Evolutionary conservation across 2,797 vertebrate genomes (phyloP).

Genomic region (Hapalemur alaotrensis): DNA sequence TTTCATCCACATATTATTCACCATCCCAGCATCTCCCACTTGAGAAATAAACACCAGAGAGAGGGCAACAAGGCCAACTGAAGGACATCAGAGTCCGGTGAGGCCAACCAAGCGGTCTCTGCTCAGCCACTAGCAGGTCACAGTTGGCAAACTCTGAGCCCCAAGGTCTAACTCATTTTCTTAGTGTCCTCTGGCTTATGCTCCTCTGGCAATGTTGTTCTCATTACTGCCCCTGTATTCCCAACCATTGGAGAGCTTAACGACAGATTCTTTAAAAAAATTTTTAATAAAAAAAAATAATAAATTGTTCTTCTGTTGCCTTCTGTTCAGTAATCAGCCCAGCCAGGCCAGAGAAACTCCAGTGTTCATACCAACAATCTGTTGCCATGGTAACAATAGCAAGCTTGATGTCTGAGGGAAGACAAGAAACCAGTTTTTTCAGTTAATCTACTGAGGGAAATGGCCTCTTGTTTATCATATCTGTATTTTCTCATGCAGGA

Average conservation of each 20-base stretch:
- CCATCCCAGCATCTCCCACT: neutral
- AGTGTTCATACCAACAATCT: neutral
- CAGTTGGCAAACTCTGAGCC: neutral
- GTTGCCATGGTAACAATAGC: conserved; percentile 42
- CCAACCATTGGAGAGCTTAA: neutral
- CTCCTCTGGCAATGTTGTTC: neutral
- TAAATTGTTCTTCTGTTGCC: neutral
- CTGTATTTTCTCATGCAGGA: neutral
- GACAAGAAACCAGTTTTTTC: neutral
- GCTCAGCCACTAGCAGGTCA: neutral
- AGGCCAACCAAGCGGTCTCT: neutral
- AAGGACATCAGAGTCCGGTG: neutral
- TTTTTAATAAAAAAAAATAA: neutral
- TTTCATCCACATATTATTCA: neutral
- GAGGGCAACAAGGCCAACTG: neutral
- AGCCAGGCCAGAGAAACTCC: conserved; percentile 15
- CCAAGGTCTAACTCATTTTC: neutral
- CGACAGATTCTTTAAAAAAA: neutral
- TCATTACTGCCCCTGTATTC: neutral
- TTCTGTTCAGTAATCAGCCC: neutral
- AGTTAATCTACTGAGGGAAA: neutral
- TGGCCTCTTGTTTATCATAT: neutral
- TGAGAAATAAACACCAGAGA: neutral
- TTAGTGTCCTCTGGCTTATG: neutral
- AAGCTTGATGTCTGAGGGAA: neutral